These are phyloP conservation scores for Damaliscus lunatus DNA, from an alignment of 2,113 vertebrate genomes.

Conservation along the genomic window DNA sequence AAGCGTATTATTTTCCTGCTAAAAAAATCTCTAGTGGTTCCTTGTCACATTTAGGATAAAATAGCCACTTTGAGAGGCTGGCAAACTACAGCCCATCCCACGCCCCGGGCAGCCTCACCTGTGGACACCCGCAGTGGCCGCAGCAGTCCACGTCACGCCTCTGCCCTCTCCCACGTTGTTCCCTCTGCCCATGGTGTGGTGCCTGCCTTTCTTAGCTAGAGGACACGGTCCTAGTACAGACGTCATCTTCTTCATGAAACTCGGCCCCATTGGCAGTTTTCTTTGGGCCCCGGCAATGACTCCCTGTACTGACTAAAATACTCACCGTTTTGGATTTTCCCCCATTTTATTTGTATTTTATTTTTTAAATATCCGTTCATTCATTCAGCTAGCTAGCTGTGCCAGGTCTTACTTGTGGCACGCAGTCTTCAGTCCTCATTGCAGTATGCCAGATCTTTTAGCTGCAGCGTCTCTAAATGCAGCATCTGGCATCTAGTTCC, in stretches of 20 bases:
- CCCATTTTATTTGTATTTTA: not conserved
- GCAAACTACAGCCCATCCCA: not conserved
- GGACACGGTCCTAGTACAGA: not conserved
- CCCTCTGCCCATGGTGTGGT: not conserved
- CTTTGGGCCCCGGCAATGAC: not conserved
- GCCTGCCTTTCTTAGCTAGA: not conserved
- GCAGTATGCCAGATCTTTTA: not conserved
- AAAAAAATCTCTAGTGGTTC: not conserved
- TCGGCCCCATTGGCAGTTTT: not conserved
- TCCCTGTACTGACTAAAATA: not conserved
- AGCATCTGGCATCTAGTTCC: not conserved
- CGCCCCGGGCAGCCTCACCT: rapidly evolving
- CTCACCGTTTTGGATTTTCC: not conserved
- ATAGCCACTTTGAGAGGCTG: not conserved
- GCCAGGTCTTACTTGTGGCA: not conserved
- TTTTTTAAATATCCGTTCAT: not conserved
- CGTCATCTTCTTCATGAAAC: not conserved
- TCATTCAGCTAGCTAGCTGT: not conserved
- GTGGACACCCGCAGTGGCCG: not conserved
- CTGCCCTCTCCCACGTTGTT: rapidly evolving
- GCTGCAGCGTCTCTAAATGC: not conserved
- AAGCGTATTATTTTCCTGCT: not conserved
- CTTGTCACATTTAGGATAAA: not conserved
- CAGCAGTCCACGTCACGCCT: not conserved
- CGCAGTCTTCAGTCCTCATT: not conserved